phyloP scores from a whole-genome alignment of 2,797 vertebrate species.

The Malurus leucopterus region DNA sequence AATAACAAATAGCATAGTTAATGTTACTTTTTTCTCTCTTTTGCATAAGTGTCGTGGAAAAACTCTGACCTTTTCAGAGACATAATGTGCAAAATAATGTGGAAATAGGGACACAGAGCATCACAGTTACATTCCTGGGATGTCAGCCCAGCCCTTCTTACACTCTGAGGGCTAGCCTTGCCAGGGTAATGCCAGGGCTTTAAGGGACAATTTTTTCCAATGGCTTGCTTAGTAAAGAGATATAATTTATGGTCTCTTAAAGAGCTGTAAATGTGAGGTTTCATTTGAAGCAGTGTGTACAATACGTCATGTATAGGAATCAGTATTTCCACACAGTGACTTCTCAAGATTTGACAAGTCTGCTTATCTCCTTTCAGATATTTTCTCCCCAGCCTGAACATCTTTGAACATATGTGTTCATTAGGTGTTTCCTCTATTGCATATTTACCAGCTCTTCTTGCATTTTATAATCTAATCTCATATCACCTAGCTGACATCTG shows the following conservation, averaged over 20 bases:
- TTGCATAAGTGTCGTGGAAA: conserved; percentile 77
- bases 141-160: conserved; percentile 49
- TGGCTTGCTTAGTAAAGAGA: conserved; percentile 52
- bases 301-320: conserved; percentile 52
- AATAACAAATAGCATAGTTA: conserved; percentile 75
- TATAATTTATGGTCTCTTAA: conserved; percentile 25
- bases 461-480: conserved; percentile 38
- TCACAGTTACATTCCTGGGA: conserved; percentile 69
- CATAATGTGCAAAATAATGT: conserved; percentile 74
- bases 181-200: conserved; percentile 46
- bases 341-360: conserved; percentile 54
- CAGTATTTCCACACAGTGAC: conserved; percentile 52
- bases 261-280: conserved; percentile 53
- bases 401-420: conserved; percentile 19
- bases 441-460: conserved; percentile 59
- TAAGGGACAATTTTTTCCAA: conserved; percentile 39
- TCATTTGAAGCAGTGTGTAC: conserved; percentile 49
- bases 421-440: conserved; percentile 40
- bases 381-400: conserved; percentile 53
- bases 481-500: conserved; percentile 57
- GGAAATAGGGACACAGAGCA: conserved; percentile 71
- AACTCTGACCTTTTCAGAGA: conserved; percentile 72
- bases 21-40: conserved; percentile 68
- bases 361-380: conserved; percentile 46
- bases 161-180: conserved; percentile 43